Evolutionary conservation across 2,888 invertebrate species (phyloP).

Genomic region (Corythucha ciliata): DNA sequence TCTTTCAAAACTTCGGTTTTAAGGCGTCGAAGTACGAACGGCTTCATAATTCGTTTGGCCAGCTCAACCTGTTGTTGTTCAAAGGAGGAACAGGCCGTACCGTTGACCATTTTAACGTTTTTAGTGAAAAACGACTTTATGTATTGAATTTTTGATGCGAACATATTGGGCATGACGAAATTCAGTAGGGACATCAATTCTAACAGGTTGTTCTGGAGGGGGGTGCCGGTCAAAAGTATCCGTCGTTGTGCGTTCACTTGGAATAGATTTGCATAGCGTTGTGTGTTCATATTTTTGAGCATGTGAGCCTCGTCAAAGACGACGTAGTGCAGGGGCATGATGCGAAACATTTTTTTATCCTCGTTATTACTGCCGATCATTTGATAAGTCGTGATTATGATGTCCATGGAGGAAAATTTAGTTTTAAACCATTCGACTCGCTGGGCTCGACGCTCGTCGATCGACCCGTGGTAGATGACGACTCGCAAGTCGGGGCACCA

Average conservation of each 20-base stretch:
- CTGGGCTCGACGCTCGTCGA: slow-evolving; percentile 70
- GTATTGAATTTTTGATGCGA: slow-evolving; percentile 76
- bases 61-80: slow-evolving; percentile 83
- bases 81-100: slow-evolving; percentile 52
- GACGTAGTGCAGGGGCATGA: slow-evolving; percentile 81
- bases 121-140: slow-evolving; percentile 80
- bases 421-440: slow-evolving; percentile 65
- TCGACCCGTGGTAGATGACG: slow-evolving; percentile 80
- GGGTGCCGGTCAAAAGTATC: slow-evolving; percentile 87
- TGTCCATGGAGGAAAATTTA: slow-evolving; percentile 58
- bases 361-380: slow-evolving; percentile 80
- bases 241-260: slow-evolving; percentile 80
- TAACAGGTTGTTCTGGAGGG: slow-evolving; percentile 88
- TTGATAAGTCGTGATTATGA: slow-evolving; percentile 78
- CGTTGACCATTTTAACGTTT: slow-evolving; percentile 43
- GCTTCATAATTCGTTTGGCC: slow-evolving; percentile 92
- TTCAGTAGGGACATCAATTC: slow-evolving; percentile 91
- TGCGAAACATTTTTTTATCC: slow-evolving; percentile 81
- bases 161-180: slow-evolving; percentile 94
- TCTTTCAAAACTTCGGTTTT: slow-evolving; percentile 79
- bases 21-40: slow-evolving; percentile 80
- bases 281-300: slow-evolving; percentile 94
- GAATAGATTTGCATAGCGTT: slow-evolving; percentile 71
- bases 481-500: slow-evolving; percentile 74
- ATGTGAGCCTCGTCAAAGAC: slow-evolving; percentile 97